These are phyloP conservation scores for Unio delphinus DNA, from an alignment of 2,888 invertebrate species.

Conservation along the genomic window DNA sequence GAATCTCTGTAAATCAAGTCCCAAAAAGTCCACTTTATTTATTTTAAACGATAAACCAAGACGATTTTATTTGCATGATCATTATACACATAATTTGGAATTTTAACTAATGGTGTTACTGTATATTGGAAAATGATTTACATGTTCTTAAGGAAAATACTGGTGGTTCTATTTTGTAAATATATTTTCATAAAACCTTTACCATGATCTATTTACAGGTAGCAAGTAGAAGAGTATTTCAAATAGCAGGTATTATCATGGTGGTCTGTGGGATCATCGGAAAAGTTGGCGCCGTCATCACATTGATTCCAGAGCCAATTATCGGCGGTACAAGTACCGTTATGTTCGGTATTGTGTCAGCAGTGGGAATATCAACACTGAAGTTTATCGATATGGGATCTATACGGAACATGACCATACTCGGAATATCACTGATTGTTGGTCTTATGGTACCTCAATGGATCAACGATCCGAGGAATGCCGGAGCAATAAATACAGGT, in stretches of 20 bases:
- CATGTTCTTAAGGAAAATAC: too few relatives aligned
- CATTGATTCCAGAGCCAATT: constrained; percentile 73
- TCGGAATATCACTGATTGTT: constrained; percentile 89
- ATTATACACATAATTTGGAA: too few relatives aligned
- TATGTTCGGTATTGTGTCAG: constrained; percentile 65
- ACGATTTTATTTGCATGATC: too few relatives aligned
- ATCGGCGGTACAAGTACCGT: constrained; percentile 69
- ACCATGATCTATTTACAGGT: constrained; percentile 54
- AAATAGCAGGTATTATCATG: constrained; percentile 70
- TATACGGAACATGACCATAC: constrained; percentile 88
- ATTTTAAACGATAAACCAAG: too few relatives aligned
- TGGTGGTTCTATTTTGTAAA: too few relatives aligned
- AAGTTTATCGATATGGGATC: constrained; percentile 82
- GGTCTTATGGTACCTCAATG: constrained; percentile 77
- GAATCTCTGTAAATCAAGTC: too few relatives aligned
- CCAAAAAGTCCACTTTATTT: too few relatives aligned
- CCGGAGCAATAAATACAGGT: constrained; percentile 58
- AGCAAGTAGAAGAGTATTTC: constrained; percentile 71
- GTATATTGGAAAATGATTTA: too few relatives aligned
- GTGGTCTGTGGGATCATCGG: constrained; percentile 67
- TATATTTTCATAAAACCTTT: too few relatives aligned
- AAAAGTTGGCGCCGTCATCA: constrained; percentile 65
- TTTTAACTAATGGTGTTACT: too few relatives aligned
- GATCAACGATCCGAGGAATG: constrained; percentile 37
- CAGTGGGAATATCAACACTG: constrained; percentile 66